Percentiles rank a stretch among this genome's conserved stretches.
These are phyloP conservation scores for Drosophila flavopinicola DNA, from an alignment of 2,888 invertebrate species.

Conservation along the genomic window DNA sequence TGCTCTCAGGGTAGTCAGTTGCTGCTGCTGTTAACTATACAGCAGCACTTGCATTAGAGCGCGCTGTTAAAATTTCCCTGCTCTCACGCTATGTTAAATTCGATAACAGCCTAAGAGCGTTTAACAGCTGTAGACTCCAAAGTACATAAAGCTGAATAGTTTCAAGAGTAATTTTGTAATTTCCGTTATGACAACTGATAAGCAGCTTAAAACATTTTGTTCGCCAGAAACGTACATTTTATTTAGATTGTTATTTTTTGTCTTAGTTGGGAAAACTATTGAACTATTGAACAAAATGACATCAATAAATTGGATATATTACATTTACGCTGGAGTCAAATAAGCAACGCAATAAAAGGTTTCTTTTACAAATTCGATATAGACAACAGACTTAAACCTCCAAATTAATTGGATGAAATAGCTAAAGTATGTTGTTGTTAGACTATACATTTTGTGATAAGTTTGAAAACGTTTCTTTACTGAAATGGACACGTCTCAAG, in stretches of 20 bases:
- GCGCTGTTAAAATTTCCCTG: constrained; percentile 59
- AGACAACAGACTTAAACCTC: too few species aligned
- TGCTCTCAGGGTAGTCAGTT: background rate
- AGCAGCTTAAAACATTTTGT: constrained; percentile 31
- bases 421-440: too few species aligned
- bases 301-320: constrained; percentile 6
- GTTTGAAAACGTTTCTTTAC: too few species aligned
- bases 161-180: constrained; percentile 9
- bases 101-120: constrained; percentile 62
- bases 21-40: constrained; percentile 1
- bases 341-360: too few species aligned
- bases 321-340: too few species aligned
- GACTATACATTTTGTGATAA: too few species aligned
- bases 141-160: background rate
- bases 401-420: too few species aligned
- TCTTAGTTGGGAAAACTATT: background rate
- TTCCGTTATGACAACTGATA: constrained; percentile 47
- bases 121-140: constrained; percentile 4
- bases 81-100: background rate
- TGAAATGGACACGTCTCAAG: too few species aligned
- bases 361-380: too few species aligned
- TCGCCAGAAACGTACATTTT: constrained; percentile 3
- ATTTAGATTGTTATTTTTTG: constrained; percentile 7
- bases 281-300: constrained; percentile 7
- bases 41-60: background rate